Percentiles rank a stretch among this genome's conserved stretches.
phyloP scores from a whole-genome alignment of 1,140 invertebrate genomes.

The Megalonaias nervosa region DNA sequence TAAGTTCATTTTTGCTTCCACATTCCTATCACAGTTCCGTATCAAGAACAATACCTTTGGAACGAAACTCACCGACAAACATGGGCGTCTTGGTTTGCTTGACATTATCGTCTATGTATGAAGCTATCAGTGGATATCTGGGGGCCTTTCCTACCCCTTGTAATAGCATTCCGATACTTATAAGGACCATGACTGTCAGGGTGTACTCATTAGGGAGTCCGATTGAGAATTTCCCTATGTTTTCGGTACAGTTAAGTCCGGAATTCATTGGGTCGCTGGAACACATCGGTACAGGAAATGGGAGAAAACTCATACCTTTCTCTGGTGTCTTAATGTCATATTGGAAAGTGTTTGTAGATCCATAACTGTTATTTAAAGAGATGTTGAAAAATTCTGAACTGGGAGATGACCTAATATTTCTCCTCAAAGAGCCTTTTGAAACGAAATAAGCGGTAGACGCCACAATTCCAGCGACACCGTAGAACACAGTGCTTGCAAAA shows the following conservation, averaged over 20 bases:
- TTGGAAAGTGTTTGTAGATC: no score
- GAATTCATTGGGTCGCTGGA: no score
- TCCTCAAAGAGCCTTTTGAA: conserved; percentile 8
- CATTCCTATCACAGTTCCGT: no score
- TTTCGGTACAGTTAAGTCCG: no score
- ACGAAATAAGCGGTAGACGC: conserved; percentile 36
- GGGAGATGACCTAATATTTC: no score
- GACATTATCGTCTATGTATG: conserved; percentile 61
- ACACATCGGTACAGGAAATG: no score
- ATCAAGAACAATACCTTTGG: no score
- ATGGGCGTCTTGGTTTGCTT: conserved; percentile 55
- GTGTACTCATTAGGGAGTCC: conserved; percentile 41
- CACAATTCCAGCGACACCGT: conserved; percentile 36
- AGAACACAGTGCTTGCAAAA: conserved; percentile 25
- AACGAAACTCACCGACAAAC: conserved; percentile 48
- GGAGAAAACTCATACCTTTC: no score
- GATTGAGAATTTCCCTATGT: background rate
- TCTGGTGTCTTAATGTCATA: no score
- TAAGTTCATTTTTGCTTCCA: no score
- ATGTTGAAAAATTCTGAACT: no score
- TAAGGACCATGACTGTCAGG: background rate
- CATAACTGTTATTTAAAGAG: no score
- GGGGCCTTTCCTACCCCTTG: conserved; percentile 61
- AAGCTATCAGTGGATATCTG: conserved; percentile 44
- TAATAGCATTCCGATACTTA: conserved; percentile 43